Evolutionary conservation across 2,888 invertebrate species (phyloP).

Genomic region (Strigamia transsilvanica): DNA sequence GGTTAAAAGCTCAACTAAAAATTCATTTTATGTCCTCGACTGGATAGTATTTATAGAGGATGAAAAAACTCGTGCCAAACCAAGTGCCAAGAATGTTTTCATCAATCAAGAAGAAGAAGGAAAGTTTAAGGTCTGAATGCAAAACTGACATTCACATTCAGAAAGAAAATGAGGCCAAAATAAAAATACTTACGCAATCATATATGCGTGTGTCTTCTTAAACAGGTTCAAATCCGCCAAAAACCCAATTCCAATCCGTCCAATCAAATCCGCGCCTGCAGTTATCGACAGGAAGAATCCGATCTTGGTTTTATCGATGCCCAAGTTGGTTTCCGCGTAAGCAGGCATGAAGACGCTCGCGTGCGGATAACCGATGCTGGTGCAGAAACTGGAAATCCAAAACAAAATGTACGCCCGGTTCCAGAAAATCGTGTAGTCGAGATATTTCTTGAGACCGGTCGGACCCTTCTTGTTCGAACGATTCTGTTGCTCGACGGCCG

Average conservation of each 20-base stretch:
- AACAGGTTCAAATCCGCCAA: constrained; percentile 77
- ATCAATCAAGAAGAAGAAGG: neutral
- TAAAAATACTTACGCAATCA: constrained; percentile 69
- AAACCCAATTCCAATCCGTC: constrained; percentile 77
- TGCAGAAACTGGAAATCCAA: constrained; percentile 76
- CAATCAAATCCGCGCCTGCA: constrained; percentile 76
- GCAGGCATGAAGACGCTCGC: constrained; percentile 79
- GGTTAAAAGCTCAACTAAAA: too few species aligned
- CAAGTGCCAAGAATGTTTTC: too few species aligned
- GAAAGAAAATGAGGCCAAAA: neutral
- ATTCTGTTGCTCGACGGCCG: neutral
- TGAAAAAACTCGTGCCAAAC: too few species aligned
- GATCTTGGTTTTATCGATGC: constrained; percentile 71
- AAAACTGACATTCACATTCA: neutral
- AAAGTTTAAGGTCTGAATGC: neutral
- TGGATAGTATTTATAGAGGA: too few species aligned
- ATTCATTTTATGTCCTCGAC: too few species aligned
- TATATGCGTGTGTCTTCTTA: constrained; percentile 76
- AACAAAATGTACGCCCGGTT: constrained; percentile 76
- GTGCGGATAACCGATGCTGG: constrained; percentile 81
- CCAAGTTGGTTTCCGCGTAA: constrained; percentile 72
- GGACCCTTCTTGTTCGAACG: neutral
- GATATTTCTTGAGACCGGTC: constrained; percentile 63
- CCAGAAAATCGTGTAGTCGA: constrained; percentile 74
- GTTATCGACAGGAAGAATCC: constrained; percentile 78